These are phyloP conservation scores for Pyrrhosoma nymphula DNA, from an alignment of 2,888 invertebrate species.

Conservation along the genomic window DNA sequence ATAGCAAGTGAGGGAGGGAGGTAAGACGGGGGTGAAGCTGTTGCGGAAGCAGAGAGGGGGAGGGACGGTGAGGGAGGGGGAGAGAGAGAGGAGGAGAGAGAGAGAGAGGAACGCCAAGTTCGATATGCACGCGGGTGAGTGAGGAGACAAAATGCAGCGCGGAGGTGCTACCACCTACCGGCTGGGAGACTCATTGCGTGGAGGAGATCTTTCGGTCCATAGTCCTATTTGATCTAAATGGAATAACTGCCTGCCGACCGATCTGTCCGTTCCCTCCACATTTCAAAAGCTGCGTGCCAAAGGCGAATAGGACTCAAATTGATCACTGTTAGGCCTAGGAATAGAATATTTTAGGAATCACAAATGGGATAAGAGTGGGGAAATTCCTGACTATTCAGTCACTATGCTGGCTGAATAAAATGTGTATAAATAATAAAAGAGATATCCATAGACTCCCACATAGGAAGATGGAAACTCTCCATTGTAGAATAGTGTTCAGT, in stretches of 20 bases:
- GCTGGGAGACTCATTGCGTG: neutral
- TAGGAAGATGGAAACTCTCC: too few relatives aligned
- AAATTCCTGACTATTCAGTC: neutral
- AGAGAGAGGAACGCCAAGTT: too few relatives aligned
- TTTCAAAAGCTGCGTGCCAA: neutral
- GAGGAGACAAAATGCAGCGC: slow-evolving; percentile 34
- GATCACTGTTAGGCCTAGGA: neutral
- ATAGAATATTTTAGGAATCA: neutral
- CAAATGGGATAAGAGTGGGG: neutral
- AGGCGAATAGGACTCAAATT: neutral
- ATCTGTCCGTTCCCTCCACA: neutral
- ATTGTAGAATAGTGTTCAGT: too few relatives aligned
- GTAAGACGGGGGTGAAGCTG: neutral
- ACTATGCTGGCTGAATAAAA: too few relatives aligned
- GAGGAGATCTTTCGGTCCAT: neutral
- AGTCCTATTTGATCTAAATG: neutral
- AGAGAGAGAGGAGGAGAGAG: too few relatives aligned
- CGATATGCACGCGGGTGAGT: neutral
- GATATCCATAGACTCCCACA: too few relatives aligned
- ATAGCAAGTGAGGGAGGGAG: slow-evolving; percentile 1
- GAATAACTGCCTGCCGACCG: neutral
- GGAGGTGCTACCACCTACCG: slow-evolving; percentile 49
- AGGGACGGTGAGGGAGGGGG: neutral
- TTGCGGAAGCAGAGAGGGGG: neutral
- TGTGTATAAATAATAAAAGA: too few relatives aligned